Evolutionary conservation across 2,113 vertebrate species (phyloP), one percentile per base, ranked within the genome.

Genomic region (Perca schrenkii): DNA sequence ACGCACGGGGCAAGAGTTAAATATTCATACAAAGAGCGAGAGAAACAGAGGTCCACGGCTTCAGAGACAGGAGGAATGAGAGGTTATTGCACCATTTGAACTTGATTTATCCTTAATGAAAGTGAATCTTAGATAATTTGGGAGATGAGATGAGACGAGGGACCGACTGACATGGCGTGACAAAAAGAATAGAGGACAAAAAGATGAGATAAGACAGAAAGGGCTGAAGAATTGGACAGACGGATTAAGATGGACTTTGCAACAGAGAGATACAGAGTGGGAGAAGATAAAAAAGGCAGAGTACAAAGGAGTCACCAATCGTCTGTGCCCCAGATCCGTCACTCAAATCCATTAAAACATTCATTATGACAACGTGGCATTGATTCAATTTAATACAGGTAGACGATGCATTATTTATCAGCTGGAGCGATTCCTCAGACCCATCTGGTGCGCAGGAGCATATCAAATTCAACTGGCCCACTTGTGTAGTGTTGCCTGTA

Each of bases 1-100:
- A 89, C 22, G 36, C 64, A 66, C 10, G 46, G 89, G 87, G 82
- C 85, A 89, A 67, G 60, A 70, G 84, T 92, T 93, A 93, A 92
- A 95, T 92, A 95, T 94, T 95, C 87, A 93, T 94, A 83, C 76
- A 88, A 91, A 87, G 72, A 89, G 19, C 58, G 63, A 75, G 65
- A 84, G 56, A 78, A 83, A 80, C 31, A 43, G 50, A 56, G 75
- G 66, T 65, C 65, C 13, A 2, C 1, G 2, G 47, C 65, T 74
- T 91, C 46, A 84, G 64, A 81, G 65, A 50, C 43, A 22, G 62
- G 57, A 88, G 66, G 61, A 65, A 58, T 28, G 56, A 79, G 62
- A 62, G 3, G 19, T 77, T 77, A 79, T n/a, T 46, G 53, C 60
- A 46, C 52, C 43, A 73, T 56, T 50, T 53, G 46, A 25, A 66